Conservation (phyloP, 2,797 vertebrate genomes). For the Galago senegalensis region DNA sequence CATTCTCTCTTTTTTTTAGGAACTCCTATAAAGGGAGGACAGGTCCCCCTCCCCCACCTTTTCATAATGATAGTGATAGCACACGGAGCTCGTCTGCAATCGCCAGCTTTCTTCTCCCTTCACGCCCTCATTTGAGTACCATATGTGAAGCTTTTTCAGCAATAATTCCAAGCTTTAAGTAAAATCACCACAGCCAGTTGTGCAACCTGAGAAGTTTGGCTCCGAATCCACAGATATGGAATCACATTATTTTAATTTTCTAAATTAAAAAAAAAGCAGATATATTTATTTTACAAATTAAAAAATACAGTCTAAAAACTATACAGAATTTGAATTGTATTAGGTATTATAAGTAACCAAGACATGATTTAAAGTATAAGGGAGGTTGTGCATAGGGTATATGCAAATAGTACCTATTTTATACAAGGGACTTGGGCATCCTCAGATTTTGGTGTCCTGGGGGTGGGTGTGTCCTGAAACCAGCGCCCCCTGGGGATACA, state of each 20-base stretch:
- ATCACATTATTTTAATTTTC: not conserved
- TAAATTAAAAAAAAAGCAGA: not conserved
- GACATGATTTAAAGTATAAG: not conserved
- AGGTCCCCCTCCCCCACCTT: accelerated
- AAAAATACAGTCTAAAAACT: not conserved
- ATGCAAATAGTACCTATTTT: not conserved
- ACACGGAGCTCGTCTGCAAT: not conserved
- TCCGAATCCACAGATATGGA: not conserved
- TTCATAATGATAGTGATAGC: not conserved
- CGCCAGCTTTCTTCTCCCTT: not conserved
- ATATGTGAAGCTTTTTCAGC: not conserved
- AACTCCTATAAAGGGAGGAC: not conserved
- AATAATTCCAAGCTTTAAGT: not conserved
- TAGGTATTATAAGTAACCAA: not conserved
- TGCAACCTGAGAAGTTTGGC: not conserved
- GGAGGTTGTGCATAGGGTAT: not conserved
- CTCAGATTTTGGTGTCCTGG: not conserved
- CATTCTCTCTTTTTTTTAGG: not conserved
- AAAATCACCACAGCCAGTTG: not conserved
- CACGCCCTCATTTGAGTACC: not conserved
- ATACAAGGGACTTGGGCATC: not conserved
- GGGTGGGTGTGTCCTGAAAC: not conserved
- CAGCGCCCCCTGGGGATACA: not conserved
- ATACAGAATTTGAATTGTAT: not conserved
- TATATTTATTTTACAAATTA: not conserved